A percentile compares a stretch with the other conserved stretches of the same genome.
These are phyloP conservation scores for Apamea crenata DNA, from an alignment of 2,888 invertebrate genomes.

Conservation along the genomic window DNA sequence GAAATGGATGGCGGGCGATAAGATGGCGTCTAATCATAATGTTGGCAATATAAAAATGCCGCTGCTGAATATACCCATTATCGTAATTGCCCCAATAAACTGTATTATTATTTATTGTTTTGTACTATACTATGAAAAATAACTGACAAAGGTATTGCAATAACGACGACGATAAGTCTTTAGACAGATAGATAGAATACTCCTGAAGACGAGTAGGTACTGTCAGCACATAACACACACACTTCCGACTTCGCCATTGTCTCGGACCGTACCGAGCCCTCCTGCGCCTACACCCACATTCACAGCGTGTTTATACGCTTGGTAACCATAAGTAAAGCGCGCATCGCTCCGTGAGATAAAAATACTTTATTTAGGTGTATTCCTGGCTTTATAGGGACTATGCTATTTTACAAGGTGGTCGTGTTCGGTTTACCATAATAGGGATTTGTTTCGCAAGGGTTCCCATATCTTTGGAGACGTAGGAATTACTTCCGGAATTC, in stretches of 20 bases:
- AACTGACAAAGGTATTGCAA: neutral
- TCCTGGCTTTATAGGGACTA: neutral
- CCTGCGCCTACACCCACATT: no score
- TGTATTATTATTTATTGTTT: no score
- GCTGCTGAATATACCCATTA: no score
- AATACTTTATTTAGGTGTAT: neutral
- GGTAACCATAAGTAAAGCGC: neutral
- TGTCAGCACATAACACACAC: no score
- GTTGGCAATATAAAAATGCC: neutral
- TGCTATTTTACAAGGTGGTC: neutral
- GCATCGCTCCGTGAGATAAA: neutral
- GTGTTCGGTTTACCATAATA: neutral
- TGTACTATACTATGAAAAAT: neutral
- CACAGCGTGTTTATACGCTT: neutral
- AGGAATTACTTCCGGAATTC: slow-evolving; percentile 30
- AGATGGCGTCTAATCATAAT: neutral
- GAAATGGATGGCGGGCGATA: neutral
- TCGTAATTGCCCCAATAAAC: no score
- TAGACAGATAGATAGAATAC: neutral
- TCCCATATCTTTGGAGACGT: slow-evolving; percentile 9
- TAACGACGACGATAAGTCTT: neutral
- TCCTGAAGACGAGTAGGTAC: neutral
- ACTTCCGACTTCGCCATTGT: neutral
- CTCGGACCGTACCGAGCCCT: no score
- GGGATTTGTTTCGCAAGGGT: neutral